Evolutionary conservation across 1,140 invertebrate species (phyloP), one percentile per base, ranked within the genome.

Genomic region (Probaryconus sp.): DNA sequence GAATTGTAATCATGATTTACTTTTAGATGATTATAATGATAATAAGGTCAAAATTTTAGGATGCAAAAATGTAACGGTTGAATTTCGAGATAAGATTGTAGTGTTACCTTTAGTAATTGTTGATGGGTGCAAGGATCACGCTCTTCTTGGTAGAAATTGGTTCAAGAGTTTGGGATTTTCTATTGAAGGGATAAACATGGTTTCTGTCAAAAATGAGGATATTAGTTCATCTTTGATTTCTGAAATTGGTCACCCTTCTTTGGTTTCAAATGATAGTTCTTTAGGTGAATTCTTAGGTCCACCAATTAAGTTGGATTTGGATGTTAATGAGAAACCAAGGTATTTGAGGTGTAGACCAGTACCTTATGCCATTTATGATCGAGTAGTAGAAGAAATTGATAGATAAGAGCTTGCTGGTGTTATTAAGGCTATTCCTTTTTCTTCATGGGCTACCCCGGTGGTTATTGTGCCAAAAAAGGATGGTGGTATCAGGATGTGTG

Each of bases 401-500:
- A 16, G 63, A 31, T 38, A 78, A 33, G 21, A 45, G 18, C 47
- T 53, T 24, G 1, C 28, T 5, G 10, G 13, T 9, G 16, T 11
- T 28, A 28, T 56, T 28, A 33, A 10, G 67, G 67, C 38, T 18
- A 76, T 20, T 11, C 45, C 43, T 30, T 40, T 38, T 43, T 76
- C n/a, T 24, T 31, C 61, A 6, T 78, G 64, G 67, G 72, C 42
- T 26, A 75, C 65, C 14, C 64, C 63, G 21, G 48, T 73, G 7
- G 70, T 70, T 1, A 18, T 58, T n/a, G 33, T 47, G 5, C 38
- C 40, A 7, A 61, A 61, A 11, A 24, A 11, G 0, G 40, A 61
- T n/a, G 37, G 28, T 26, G 14, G 37, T 77, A 5, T 84, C 81
- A 58, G 84, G 78, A 0, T 81, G 84, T n/a, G n/a, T n/a, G n/a